Evolutionary conservation across 2,888 invertebrate species (phyloP).

Genomic region (Phyllotreta cruciferae): DNA sequence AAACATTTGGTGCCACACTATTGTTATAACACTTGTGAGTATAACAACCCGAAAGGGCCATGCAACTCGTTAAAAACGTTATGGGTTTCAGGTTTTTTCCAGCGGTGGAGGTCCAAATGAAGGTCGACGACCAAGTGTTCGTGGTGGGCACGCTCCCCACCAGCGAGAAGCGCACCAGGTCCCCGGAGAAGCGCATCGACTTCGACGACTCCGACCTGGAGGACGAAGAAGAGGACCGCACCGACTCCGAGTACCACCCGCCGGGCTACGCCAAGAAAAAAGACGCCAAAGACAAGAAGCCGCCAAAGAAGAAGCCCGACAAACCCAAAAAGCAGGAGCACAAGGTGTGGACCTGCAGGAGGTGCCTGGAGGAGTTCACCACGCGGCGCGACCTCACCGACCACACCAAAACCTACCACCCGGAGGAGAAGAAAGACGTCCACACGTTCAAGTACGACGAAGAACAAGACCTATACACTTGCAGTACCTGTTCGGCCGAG

Average conservation of each 20-base stretch:
- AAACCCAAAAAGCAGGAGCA: constrained; percentile 43
- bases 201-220: constrained; percentile 26
- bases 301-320: constrained; percentile 22
- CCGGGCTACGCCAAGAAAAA: constrained; percentile 37
- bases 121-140: constrained; percentile 40
- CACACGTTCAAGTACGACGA: constrained; percentile 51
- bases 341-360: constrained; percentile 51
- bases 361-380: constrained; percentile 49
- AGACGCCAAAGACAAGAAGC: constrained; percentile 31
- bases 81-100: constrained; percentile 44
- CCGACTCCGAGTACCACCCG: constrained; percentile 38
- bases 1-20: constrained; percentile 25
- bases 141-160: constrained; percentile 5
- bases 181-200: constrained; percentile 4
- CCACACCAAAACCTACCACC: constrained; percentile 49
- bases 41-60: not conserved
- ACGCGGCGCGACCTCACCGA: constrained; percentile 47
- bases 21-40: constrained; percentile 12
- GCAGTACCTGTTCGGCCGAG: constrained; percentile 51
- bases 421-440: constrained; percentile 45
- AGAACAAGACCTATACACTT: constrained; percentile 47
- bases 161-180: constrained; percentile 1
- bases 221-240: constrained; percentile 34
- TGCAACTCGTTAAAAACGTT: not conserved
- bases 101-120: constrained; percentile 43